Base-by-base conservation (phyloP, 1,140 invertebrate species). In the Streblospio benedicti region DNA sequence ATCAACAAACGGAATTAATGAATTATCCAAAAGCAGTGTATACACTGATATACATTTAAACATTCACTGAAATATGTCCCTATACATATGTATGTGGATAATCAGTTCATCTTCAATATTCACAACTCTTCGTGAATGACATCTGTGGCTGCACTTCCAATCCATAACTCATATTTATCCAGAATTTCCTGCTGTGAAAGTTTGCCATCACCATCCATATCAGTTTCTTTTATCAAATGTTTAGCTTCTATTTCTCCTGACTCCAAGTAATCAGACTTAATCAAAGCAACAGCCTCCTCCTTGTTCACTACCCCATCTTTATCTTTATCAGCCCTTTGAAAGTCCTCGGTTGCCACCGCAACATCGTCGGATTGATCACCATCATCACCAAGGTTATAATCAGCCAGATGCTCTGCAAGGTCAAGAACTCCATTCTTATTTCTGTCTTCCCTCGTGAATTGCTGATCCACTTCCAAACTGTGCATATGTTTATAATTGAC, bases 121-220 rank as follows among this genome's bases (percentile, higher is more conserved):
- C n/a, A n/a, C n/a, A n/a, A n/a, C n/a, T n/a, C n/a, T n/a, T n/a
- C n/a, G n/a, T n/a, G n/a, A n/a, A n/a, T n/a, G n/a, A n/a, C n/a
- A n/a, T n/a, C n/a, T n/a, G n/a, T n/a, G 0, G 88, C 93, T 81
- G 97, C 93, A 73, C 90, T 94, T 16, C 93, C 93, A 14, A 97
- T 92, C 80, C 97, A 98, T 43, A 87, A 83, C 61, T 94, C 89
- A 73, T 96, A 87, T 74, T 93, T 88, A 18, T 86, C 83, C 0
- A 96, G 72, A 51, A 98, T 85, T 82, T 98, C 95, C 5, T 88
- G 79, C 72, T 88, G 89, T 0, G 86, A 86, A 12, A 98, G 80
- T 61, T 85, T 73, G 60, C 86, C 85, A 76, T 97, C 91, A 68
- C 87, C 85, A 76, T 97, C 85, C 63, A 87, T 86, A 79, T 97